Conservation (phyloP, 2,888 invertebrate genomes). For the Yponomeuta cagnagella region DNA sequence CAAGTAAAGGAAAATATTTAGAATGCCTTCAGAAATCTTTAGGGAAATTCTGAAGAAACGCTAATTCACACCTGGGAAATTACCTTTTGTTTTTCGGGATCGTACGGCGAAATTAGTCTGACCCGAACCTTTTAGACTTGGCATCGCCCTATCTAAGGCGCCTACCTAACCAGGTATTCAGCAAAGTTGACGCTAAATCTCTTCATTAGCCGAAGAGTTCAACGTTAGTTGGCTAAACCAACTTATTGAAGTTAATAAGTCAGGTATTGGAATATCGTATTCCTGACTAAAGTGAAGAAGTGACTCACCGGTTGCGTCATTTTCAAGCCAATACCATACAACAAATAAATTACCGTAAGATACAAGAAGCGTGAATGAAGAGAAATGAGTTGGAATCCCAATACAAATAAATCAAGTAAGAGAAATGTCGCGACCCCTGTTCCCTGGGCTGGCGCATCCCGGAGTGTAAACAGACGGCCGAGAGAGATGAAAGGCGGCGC, state of each 20-base stretch:
- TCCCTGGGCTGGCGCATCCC: slow-evolving; percentile 17
- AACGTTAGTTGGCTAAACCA: background rate
- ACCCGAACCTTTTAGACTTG: background rate
- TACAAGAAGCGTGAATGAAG: slow-evolving; percentile 12
- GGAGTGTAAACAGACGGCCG: slow-evolving; percentile 55
- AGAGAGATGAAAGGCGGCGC: slow-evolving; percentile 63
- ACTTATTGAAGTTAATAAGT: background rate
- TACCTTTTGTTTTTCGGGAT: background rate
- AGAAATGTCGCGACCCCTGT: slow-evolving; percentile 15
- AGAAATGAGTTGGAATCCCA: slow-evolving; percentile 13
- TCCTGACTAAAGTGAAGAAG: background rate
- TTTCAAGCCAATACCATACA: background rate
- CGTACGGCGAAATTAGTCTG: slow-evolving; percentile 4
- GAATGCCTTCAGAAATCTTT: slow-evolving; percentile 2
- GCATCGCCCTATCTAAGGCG: no score
- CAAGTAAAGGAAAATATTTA: slow-evolving; percentile 9
- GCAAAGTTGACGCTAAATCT: no score
- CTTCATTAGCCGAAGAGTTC: background rate
- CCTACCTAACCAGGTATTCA: no score
- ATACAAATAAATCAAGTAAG: slow-evolving; percentile 13
- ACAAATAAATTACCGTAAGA: background rate
- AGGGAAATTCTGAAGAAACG: slow-evolving; percentile 16
- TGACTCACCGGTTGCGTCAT: background rate
- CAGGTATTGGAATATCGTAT: no score
- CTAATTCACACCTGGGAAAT: slow-evolving; percentile 19